Evolutionary conservation across 1,140 invertebrate species (phyloP).

Genomic region (Zaprionus tsacasi): DNA sequence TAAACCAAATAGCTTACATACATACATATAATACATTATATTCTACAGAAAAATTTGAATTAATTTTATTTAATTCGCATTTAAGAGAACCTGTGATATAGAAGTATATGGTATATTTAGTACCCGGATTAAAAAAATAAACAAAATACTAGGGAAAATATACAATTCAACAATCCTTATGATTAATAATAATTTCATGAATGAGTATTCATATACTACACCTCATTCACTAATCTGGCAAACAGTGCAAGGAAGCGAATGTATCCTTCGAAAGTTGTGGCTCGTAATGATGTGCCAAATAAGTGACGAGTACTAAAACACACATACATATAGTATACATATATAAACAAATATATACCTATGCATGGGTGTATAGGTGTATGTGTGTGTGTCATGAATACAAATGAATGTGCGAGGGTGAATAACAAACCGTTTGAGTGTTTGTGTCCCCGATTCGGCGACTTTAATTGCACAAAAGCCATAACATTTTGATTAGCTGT

Average conservation of each 20-base stretch:
- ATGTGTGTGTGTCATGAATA: constrained; percentile 56
- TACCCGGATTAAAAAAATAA: too few species aligned
- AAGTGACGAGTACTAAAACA: constrained; percentile 28
- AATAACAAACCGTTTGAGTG: constrained; percentile 7
- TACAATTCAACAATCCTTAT: too few species aligned
- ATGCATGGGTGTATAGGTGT: constrained; percentile 1
- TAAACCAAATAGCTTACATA: too few species aligned
- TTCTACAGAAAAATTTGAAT: too few species aligned
- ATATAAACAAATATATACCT: constrained; percentile 14
- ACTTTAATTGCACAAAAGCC: constrained; percentile 63
- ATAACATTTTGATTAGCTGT: constrained; percentile 61
- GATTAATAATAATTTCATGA: not conserved
- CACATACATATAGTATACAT: not conserved
- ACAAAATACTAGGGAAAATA: too few species aligned
- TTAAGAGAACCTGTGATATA: too few species aligned
- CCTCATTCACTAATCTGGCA: not conserved
- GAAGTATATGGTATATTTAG: too few species aligned
- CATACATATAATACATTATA: too few species aligned
- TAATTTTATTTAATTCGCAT: too few species aligned
- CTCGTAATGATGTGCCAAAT: constrained; percentile 46
- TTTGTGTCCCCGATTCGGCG: constrained; percentile 20
- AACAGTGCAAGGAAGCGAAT: not conserved
- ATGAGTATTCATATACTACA: not conserved
- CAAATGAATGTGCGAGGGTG: constrained; percentile 47
- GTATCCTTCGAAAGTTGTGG: not conserved